Percentiles rank a stretch among this genome's conserved stretches.
Evolutionary conservation across 2,888 invertebrate genomes (phyloP).

Genomic region (Ecliptopera silaceata): DNA sequence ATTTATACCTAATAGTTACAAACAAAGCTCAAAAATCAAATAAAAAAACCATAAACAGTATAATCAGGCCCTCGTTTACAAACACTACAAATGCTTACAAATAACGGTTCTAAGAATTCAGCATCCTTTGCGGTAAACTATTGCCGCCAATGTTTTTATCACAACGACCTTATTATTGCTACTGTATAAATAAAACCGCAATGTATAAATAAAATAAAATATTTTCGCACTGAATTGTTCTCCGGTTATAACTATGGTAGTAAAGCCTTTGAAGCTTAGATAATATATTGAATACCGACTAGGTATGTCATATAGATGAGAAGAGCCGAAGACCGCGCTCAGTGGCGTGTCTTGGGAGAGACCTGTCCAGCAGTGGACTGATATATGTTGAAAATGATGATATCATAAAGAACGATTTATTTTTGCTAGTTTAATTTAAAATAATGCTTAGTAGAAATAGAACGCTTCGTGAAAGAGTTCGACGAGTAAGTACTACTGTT

Average conservation of each 20-base stretch:
- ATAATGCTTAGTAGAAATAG: no score
- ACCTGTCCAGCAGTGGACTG: no score
- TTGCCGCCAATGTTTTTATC: constrained; percentile 40
- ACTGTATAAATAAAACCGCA: constrained; percentile 30
- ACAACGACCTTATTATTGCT: constrained; percentile 22
- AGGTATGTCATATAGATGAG: no score
- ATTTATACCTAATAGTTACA: no score
- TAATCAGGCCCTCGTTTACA: constrained; percentile 6
- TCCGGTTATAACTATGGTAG: constrained; percentile 28
- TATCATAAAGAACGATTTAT: no score
- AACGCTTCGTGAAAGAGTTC: no score
- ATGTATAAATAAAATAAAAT: constrained; percentile 25
- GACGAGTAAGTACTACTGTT: no score
- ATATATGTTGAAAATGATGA: no score
- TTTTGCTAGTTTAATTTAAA: no score
- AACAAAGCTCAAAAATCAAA: not conserved
- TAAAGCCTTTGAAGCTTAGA: not conserved
- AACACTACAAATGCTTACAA: constrained; percentile 42
- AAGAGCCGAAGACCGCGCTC: no score
- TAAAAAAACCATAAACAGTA: not conserved
- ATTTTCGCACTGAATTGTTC: constrained; percentile 21
- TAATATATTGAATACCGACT: not conserved
- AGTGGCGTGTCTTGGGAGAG: no score
- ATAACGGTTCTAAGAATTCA: constrained; percentile 52
- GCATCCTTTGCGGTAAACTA: constrained; percentile 58